Base-by-base conservation (phyloP, 2,888 invertebrate genomes). In the Dimorphilus gyrociliatus region DNA sequence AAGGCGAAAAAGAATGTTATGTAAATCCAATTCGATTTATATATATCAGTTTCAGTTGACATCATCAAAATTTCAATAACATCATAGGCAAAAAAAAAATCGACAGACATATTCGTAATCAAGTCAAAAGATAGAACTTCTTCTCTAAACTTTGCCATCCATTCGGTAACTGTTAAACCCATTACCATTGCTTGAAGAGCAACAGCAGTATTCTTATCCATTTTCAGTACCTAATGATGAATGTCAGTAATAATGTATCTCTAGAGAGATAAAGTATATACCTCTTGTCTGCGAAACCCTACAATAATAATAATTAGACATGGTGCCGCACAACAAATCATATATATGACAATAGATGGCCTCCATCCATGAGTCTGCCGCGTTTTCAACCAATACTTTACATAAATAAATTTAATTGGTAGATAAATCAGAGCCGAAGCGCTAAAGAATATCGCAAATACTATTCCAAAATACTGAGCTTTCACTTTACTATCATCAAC, bases 51-150 rank as follows among this genome's bases (percentile, higher is more conserved):
- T 10, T 32, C 37, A 19, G 25, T 10, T 5, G 32, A 17, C 6
- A 27, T 17, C 23, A 41, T 18, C 29, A 31, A 32, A 26, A 41
- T 38, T 16, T 34, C 39, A 18, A 41, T 39, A 34, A 40, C 39
- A 31, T 41, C 41, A 29, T 41, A 41, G 21, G 39, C 37, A 21
- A 41, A 41, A 33, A 41, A 41, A 35, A 41, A 41, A 31, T 41
- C 41, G 3, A 29, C 16, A 8, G 39, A 23, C 39, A 41, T 40
- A 21, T 31, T 34, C n/a, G 24, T 27, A 26, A 40, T 27, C 16
- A 41, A 36, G 35, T 41, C 37, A 29, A 23, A 41, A 21, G 33
- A 33, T n/a, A 41, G 19, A n/a, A 13, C n/a, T 19, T 41, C 41
- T 27, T 41, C 40, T 12, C 40, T 18, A 15, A 41, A 13, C 23